These are phyloP conservation scores for Eristalinus aeneus DNA, from an alignment of 2,888 invertebrate genomes.

Conservation along the genomic window DNA sequence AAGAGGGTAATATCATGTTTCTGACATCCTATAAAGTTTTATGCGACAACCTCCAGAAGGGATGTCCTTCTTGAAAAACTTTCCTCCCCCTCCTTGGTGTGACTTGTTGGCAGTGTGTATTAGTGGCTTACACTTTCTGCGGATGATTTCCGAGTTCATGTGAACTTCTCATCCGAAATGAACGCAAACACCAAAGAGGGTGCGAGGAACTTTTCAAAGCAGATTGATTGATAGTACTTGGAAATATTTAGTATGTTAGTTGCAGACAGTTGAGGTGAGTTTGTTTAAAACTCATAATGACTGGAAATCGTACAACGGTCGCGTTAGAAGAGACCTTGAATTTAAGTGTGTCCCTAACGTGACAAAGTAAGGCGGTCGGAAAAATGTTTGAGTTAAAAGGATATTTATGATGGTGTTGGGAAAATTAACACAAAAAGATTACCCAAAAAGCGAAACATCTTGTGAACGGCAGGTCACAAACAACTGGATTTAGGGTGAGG, in stretches of 20 bases:
- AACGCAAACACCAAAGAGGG: conserved; percentile 5
- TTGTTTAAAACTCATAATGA: conserved; percentile 15
- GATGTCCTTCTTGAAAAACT: conserved; percentile 2
- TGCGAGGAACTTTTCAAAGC: conserved; percentile 33
- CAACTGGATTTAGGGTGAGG: too few species aligned
- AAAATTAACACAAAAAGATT: too few species aligned
- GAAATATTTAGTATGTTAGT: conserved; percentile 5
- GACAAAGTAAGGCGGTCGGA: not conserved
- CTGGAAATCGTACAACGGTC: not conserved
- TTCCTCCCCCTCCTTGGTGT: not conserved
- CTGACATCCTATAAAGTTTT: conserved; percentile 50
- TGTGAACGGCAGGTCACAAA: too few species aligned
- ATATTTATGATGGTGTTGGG: too few species aligned
- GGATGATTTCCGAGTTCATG: conserved; percentile 5
- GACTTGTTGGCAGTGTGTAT: not conserved
- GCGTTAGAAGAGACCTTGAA: not conserved
- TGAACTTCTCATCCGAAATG: conserved; percentile 16
- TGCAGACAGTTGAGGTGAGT: conserved; percentile 5
- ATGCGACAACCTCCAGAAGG: conserved; percentile 18
- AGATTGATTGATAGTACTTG: conserved; percentile 34
- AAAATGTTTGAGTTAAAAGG: too few species aligned
- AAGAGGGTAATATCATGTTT: conserved; percentile 22
- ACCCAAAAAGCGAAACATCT: too few species aligned
- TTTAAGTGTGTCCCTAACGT: not conserved
- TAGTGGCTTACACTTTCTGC: conserved; percentile 7